Base-by-base conservation (phyloP, 2,888 invertebrate species). In the Diabrotica balteata region DNA sequence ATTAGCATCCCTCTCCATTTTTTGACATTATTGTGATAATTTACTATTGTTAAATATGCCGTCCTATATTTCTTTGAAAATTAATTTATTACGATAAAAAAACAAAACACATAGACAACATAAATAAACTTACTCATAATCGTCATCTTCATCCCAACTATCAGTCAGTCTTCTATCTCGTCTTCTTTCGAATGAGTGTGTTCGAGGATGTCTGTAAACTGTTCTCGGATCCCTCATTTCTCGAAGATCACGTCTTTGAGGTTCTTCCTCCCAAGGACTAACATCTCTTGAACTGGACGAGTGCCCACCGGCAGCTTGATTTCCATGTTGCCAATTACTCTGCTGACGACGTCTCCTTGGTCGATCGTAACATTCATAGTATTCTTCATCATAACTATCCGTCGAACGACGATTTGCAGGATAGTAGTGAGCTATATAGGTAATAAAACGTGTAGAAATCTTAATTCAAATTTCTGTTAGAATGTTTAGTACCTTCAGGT, bases 191-290 rank as follows among this genome's bases (percentile, higher is more conserved):
- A 81, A 78, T 66, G 81, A 75, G 80, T 81, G 76, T 76, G 82
- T 75, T 75, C 84, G 82, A 73, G 75, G 79, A 83, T 73, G 86
- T 83, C 70, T 47, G 80, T 69, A 85, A 72, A 63, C 85, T 76
- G 66, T 83, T 77, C 66, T 83, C 81, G 71, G 83, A 78, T 62
- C 75, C 46, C 68, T 73, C 11, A 43, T 82, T 72, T 83, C 84
- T 67, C 84, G 81, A 53, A 66, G 42, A 83, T 88, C 63, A 84
- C 83, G 61, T 85, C 85, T 58, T 8, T 86, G 79, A 7, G 88
- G 86, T 71, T 88, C 85, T 73, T 93, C 93, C 70, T 93, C 93
- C 93, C 93, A 93, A 3, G 93, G 92, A 57, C 93, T 92, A 32
- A 90, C 89, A 80, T 94, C 93, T 0, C 93, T 86, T 0, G 92